Percentiles rank a stretch among this genome's conserved stretches.
Evolutionary conservation across 2,113 vertebrate species (phyloP).

Genomic region (Kryptolebias marmoratus): DNA sequence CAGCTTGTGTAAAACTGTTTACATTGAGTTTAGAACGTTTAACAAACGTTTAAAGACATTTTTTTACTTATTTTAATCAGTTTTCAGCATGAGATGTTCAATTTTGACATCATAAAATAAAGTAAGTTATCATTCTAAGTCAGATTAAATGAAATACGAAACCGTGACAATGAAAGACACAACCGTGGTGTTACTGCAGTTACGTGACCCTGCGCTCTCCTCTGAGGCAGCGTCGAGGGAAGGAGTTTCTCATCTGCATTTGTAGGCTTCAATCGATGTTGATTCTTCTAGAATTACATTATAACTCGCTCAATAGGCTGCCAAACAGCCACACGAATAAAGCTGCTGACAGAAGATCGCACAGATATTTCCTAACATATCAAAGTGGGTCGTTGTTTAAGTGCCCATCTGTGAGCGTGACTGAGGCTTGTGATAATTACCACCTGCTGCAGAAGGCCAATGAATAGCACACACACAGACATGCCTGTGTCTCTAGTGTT

Average conservation of each 20-base stretch:
- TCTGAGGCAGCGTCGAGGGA: slow-evolving; percentile 48
- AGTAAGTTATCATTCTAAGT: not conserved
- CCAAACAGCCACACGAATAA: slow-evolving; percentile 51
- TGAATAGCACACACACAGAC: too few species aligned
- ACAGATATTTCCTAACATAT: slow-evolving; percentile 36
- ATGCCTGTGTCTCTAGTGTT: too few species aligned
- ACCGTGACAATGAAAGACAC: slow-evolving; percentile 11
- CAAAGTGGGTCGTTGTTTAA: slow-evolving; percentile 22
- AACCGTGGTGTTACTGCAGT: slow-evolving; percentile 35
- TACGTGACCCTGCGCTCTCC: slow-evolving; percentile 64
- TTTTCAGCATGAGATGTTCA: not conserved
- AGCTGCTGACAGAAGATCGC: slow-evolving; percentile 45
- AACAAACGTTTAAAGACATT: not conserved
- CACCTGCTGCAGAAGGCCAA: not conserved
- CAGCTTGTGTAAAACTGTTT: not conserved
- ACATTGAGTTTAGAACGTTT: not conserved
- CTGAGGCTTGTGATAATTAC: not conserved
- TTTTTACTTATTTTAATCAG: not conserved
- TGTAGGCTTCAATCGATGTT: slow-evolving; percentile 62
- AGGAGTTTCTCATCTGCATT: slow-evolving; percentile 60
- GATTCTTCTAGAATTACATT: slow-evolving; percentile 68
- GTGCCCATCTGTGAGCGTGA: not conserved
- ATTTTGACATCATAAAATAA: slow-evolving; percentile 4
- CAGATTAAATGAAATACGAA: too few species aligned
- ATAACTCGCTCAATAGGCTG: slow-evolving; percentile 51